Evolutionary conservation across 1,140 invertebrate genomes (phyloP).

Genomic region (Scaptomyza hsui): DNA sequence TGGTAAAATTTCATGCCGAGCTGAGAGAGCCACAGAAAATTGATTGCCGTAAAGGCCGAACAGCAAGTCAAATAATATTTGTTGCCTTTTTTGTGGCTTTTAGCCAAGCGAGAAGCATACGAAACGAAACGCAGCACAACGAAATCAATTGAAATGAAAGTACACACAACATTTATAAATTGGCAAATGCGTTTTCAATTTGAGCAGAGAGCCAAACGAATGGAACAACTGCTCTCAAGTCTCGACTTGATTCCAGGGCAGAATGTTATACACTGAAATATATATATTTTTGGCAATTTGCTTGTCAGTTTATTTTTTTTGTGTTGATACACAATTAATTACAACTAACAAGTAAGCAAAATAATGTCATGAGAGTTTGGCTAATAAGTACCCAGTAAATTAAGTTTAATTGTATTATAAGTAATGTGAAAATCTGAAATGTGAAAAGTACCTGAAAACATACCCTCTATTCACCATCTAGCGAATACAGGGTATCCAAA

Average conservation of each 20-base stretch:
- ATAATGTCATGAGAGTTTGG: no score
- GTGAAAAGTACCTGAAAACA: no score
- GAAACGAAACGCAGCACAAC: conserved; percentile 12
- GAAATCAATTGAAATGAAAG: conserved; percentile 25
- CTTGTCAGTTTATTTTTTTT: conserved; percentile 21
- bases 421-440: no score
- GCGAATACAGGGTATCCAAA: not conserved
- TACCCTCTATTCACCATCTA: not conserved
- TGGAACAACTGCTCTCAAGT: conserved; percentile 15
- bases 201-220: not conserved
- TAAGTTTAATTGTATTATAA: no score
- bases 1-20: conserved; percentile 29
- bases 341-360: conserved; percentile 9
- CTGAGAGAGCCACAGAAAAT: conserved; percentile 46
- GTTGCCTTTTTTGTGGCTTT: conserved; percentile 35
- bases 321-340: conserved; percentile 39
- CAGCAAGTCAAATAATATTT: conserved; percentile 50
- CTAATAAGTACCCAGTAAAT: not conserved
- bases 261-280: conserved; percentile 2
- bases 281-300: conserved; percentile 27
- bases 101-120: not conserved
- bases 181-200: conserved; percentile 42
- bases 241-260: not conserved
- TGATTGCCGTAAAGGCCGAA: conserved; percentile 60
- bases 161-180: conserved; percentile 35